Evolutionary conservation across 2,888 invertebrate species (phyloP).

Genomic region (Eupeodes luniger): DNA sequence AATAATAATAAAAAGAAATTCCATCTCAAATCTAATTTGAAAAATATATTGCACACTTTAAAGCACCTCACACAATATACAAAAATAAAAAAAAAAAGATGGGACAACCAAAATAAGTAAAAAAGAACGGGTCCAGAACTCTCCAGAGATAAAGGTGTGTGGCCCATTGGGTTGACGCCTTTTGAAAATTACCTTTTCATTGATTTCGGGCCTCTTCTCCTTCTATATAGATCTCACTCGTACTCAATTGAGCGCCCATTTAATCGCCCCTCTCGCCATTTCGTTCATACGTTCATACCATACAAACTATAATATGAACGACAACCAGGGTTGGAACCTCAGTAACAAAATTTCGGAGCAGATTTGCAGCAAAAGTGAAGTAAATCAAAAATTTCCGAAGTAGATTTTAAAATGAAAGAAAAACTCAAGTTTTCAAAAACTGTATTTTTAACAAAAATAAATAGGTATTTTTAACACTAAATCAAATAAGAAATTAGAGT

Average conservation of each 20-base stretch:
- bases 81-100: conserved; percentile 5
- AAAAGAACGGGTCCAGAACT: conserved; percentile 28
- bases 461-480: no score
- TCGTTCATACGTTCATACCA: conserved; percentile 65
- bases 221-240: conserved; percentile 53
- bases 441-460: no score
- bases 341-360: no score
- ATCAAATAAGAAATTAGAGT: no score
- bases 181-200: conserved; percentile 78
- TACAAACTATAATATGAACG: background rate
- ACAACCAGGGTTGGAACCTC: no score
- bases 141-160: conserved; percentile 74
- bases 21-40: conserved; percentile 72
- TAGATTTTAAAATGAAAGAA: no score
- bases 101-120: background rate
- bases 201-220: conserved; percentile 73
- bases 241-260: conserved; percentile 54
- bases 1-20: conserved; percentile 18
- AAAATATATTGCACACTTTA: conserved; percentile 71
- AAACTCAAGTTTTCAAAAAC: no score
- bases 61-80: conserved; percentile 32
- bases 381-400: no score
- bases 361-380: no score
- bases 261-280: conserved; percentile 64
- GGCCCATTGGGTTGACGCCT: conserved; percentile 78